Conservation (phyloP, 2,888 invertebrate genomes). For the Selenia dentaria region DNA sequence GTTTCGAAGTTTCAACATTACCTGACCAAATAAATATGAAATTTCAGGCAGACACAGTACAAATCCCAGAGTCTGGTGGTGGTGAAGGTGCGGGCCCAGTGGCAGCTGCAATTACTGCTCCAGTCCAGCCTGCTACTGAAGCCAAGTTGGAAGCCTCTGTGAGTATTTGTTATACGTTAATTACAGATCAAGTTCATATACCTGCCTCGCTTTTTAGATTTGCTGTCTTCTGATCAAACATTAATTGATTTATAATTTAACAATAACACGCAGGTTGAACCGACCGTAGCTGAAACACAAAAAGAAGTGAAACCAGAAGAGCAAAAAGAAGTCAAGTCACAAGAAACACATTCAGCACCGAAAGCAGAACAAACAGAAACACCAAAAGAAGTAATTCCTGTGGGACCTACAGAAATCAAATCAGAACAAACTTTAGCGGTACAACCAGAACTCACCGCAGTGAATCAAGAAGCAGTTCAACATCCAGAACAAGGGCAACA, state of each 20-base stretch:
- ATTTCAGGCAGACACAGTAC: constrained; percentile 39
- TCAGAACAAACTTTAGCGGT: constrained; percentile 16
- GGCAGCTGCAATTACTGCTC: not conserved
- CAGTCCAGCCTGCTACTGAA: constrained; percentile 1
- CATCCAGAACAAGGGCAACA: constrained; percentile 3
- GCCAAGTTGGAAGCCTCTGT: constrained; percentile 12
- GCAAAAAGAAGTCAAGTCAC: too few species aligned
- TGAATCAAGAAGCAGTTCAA: constrained; percentile 10
- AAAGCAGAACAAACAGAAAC: constrained; percentile 4
- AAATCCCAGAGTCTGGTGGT: constrained; percentile 39
- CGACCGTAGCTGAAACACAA: too few species aligned
- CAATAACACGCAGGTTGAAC: too few species aligned
- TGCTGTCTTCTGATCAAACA: too few species aligned
- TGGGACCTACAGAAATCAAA: constrained; percentile 23
- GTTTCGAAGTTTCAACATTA: too few species aligned
- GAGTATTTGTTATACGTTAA: constrained; percentile 1
- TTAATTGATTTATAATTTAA: too few species aligned
- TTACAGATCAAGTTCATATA: too few species aligned
- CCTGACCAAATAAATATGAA: not conserved
- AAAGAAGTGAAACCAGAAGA: too few species aligned
- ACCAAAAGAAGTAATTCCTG: constrained; percentile 6
- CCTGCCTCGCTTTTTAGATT: too few species aligned
- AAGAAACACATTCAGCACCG: too few species aligned
- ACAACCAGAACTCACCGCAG: constrained; percentile 7
- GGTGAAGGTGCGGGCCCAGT: constrained; percentile 35